Evolutionary conservation across 2,113 vertebrate genomes (phyloP), one percentile per base, ranked within the genome.

Genomic region (Semnornis frantzii): DNA sequence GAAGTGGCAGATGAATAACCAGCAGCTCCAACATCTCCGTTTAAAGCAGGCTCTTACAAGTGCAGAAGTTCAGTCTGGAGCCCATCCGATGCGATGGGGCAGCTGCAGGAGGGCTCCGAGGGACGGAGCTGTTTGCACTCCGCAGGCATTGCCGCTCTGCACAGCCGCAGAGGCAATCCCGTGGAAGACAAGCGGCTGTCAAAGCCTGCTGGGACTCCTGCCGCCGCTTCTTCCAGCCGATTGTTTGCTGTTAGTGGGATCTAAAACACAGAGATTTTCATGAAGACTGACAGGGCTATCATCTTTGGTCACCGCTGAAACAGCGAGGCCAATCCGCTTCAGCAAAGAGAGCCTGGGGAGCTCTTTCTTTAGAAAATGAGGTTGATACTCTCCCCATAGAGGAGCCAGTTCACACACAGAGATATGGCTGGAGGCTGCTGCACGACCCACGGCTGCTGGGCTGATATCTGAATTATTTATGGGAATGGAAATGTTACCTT

Each of bases 131-230:
- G 75, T 92, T 94, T 92, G 25, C 79, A 74, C 91, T 91, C 83
- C 30, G 11, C 34, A 50, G 58, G 42, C 60, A 89, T 25, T 77
- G 65, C 87, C 71, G 85, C 78, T 76, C 79, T 78, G 87, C 89
- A 92, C 81, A 87, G 93, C 90, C 89, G 14, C 37, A 82, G 75
- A 31, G 63, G 42, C 85, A 89, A 82, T 72, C 83, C 87, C 82
- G 85, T 95, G 90, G 87, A 94, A 95, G 81, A 93, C 73, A 93
- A 94, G 90, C 84, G 85, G 24, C 78, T 94, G 89, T 89, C 93
- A 94, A 90, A 87, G 33, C 89, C 89, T 94, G 90, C 84, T 87
- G 86, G 71, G 93, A 94, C 77, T 95, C 89, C 89, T 30, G 6
- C 37, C 50, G 90, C 71, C 88, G 74, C 78, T 91, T 89, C 89